phyloP scores from a whole-genome alignment of 2,797 vertebrate genomes.

The Falco cherrug region DNA sequence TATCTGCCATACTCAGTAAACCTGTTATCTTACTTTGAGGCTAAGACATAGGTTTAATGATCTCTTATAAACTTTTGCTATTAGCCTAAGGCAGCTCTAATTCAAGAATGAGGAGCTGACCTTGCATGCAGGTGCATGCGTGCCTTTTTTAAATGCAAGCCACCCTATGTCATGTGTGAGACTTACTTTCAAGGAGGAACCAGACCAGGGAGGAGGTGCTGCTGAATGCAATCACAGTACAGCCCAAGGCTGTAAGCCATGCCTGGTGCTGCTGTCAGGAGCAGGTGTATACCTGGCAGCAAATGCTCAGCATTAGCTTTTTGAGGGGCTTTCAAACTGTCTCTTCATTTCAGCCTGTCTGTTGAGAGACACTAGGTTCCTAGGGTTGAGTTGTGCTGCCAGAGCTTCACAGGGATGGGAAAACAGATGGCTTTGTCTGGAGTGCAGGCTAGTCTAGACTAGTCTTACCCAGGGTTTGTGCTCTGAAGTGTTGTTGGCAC shows the following conservation, averaged over 20 bases:
- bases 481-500: background rate
- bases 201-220: background rate
- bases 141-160: background rate
- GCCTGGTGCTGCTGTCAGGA: background rate
- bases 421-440: slow-evolving; percentile 55
- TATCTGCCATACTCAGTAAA: background rate
- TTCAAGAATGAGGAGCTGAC: background rate
- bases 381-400: slow-evolving; percentile 17
- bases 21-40: background rate
- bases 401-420: background rate
- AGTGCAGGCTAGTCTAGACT: background rate
- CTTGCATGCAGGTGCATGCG: background rate
- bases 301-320: background rate
- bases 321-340: background rate
- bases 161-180: background rate
- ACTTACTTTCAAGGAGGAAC: background rate
- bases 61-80: background rate
- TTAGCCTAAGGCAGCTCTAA: background rate
- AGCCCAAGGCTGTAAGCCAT: background rate
- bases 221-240: background rate
- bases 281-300: slow-evolving; percentile 29
- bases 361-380: background rate
- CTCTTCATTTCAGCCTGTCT: slow-evolving; percentile 10
- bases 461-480: background rate
- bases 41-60: background rate